A percentile compares a stretch with the other conserved stretches of the same genome.
These are phyloP conservation scores for Melieria picta DNA, from an alignment of 2,888 invertebrate genomes.

Conservation along the genomic window DNA sequence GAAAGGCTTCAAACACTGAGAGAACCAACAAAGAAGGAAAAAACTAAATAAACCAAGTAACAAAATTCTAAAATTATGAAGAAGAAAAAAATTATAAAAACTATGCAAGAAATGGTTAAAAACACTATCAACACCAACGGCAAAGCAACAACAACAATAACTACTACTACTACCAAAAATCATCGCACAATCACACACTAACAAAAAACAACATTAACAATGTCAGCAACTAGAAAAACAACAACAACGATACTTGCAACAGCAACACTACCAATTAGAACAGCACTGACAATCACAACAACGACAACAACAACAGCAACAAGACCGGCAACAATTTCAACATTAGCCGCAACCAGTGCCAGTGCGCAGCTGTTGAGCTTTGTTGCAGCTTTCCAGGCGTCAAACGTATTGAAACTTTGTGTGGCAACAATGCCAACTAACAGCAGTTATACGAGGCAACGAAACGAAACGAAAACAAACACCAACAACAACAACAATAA, in stretches of 20 bases:
- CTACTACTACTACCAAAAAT: too few relatives aligned
- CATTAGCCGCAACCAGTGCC: neutral
- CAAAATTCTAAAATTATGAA: too few relatives aligned
- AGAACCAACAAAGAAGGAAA: too few relatives aligned
- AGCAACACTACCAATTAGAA: slow-evolving; percentile 1
- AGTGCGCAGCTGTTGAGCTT: neutral
- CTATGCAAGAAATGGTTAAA: too few relatives aligned
- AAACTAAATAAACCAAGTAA: too few relatives aligned
- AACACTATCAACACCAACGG: too few relatives aligned
- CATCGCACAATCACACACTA: neutral
- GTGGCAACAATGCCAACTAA: neutral
- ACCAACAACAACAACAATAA: neutral
- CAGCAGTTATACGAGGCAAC: neutral
- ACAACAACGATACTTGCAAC: neutral
- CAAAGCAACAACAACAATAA: too few relatives aligned
- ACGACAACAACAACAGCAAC: slow-evolving; percentile 31
- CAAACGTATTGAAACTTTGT: neutral
- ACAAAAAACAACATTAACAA: slow-evolving; percentile 2
- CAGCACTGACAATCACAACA: slow-evolving; percentile 23
- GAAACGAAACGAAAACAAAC: neutral
- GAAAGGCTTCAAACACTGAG: too few relatives aligned
- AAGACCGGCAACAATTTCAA: slow-evolving; percentile 4
- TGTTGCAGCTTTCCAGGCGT: neutral
- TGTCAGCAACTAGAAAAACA: neutral
- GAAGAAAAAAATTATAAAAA: too few relatives aligned